phyloP scores from a whole-genome alignment of 2,888 invertebrate genomes.

The Eupithecia abbreviata region DNA sequence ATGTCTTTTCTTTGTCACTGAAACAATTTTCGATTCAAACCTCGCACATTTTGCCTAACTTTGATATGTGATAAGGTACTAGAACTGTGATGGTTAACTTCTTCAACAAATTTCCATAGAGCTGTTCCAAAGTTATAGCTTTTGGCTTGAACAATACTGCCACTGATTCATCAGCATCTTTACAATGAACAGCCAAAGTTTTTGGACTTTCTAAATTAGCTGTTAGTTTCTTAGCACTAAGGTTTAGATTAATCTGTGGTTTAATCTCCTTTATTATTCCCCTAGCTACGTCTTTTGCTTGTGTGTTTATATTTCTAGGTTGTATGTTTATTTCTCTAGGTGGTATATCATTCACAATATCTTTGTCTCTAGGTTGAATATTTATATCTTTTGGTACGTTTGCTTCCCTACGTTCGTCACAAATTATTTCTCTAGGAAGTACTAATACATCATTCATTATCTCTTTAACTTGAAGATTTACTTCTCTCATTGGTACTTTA shows the following conservation, averaged over 20 bases:
- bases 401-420: not conserved
- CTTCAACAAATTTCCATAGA: slow-evolving; percentile 59
- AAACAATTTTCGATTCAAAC: not conserved
- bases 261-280: not conserved
- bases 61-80: slow-evolving; percentile 60
- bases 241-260: not conserved
- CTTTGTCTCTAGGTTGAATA: not conserved
- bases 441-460: not conserved
- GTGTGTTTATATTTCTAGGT: not conserved
- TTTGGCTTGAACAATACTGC: slow-evolving; percentile 60
- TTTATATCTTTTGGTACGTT: not conserved
- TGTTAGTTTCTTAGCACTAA: not conserved
- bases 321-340: not conserved
- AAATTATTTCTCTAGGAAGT: not conserved
- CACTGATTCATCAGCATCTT: slow-evolving; percentile 51
- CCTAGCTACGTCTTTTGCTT: not conserved
- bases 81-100: slow-evolving; percentile 59
- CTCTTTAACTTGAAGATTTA: slow-evolving; percentile 32
- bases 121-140: slow-evolving; percentile 55
- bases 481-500: not conserved
- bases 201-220: slow-evolving; percentile 13
- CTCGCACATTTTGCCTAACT: slow-evolving; percentile 36
- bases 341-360: not conserved
- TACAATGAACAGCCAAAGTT: slow-evolving; percentile 45
- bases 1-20: not conserved